phyloP scores from a whole-genome alignment of 2,797 vertebrate species.

The Triplophysa bombifrons region DNA sequence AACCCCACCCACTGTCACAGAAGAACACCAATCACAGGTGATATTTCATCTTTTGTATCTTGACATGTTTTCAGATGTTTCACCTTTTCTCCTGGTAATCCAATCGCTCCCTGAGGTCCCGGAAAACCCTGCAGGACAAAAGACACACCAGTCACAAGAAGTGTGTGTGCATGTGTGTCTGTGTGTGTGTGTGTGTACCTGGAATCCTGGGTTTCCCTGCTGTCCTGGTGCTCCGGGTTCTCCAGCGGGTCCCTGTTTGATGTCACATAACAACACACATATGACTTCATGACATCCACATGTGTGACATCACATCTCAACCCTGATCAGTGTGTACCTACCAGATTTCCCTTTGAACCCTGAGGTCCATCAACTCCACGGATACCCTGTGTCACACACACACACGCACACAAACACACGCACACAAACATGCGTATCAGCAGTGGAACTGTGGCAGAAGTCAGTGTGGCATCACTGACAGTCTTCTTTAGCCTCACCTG shows the following conservation, averaged over 20 bases:
- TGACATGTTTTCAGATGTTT: neutral
- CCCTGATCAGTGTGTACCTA: slow-evolving; percentile 69
- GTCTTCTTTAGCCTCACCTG: slow-evolving; percentile 70
- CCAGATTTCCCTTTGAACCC: slow-evolving; percentile 92
- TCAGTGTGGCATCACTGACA: neutral
- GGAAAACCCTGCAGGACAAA: slow-evolving; percentile 85
- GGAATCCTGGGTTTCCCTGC: slow-evolving; percentile 92
- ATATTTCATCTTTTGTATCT: neutral
- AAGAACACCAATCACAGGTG: neutral
- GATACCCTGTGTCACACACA: slow-evolving; percentile 80
- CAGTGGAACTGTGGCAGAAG: too few species aligned
- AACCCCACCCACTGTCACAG: slow-evolving; percentile 3
- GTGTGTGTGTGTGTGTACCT: slow-evolving; percentile 72
- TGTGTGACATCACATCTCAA: neutral
- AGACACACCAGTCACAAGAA: neutral
- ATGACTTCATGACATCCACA: neutral
- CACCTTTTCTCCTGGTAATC: slow-evolving; percentile 95
- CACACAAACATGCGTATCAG: too few species aligned
- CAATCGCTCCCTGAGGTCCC: slow-evolving; percentile 92
- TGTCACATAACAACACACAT: neutral
- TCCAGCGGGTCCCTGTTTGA: slow-evolving; percentile 83
- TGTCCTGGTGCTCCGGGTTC: slow-evolving; percentile 92
- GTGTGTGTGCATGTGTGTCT: neutral
- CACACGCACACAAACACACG: too few species aligned
- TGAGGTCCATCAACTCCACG: slow-evolving; percentile 89